phyloP scores from a whole-genome alignment of 2,113 vertebrate genomes.

The Talpa occidentalis region DNA sequence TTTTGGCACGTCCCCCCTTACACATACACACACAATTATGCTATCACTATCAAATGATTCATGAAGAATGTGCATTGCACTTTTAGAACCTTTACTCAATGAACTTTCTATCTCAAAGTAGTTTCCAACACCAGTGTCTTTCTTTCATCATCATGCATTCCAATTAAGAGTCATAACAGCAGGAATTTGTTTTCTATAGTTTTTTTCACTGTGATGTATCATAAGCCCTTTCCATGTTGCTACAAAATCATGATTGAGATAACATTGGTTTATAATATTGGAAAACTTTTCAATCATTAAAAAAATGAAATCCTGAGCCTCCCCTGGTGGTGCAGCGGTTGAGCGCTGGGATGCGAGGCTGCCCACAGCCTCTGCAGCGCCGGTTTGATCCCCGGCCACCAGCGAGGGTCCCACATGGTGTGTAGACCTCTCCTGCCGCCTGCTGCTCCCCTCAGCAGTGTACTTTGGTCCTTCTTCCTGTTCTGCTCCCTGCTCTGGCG shows the following conservation, averaged over 20 bases:
- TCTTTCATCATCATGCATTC: slow-evolving; percentile 4
- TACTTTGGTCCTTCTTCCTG: no score
- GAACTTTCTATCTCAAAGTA: neutral
- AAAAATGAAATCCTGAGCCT: neutral
- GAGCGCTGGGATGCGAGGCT: no score
- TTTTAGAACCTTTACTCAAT: neutral
- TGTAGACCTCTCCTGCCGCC: no score
- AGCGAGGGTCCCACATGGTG: no score
- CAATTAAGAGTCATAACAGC: neutral
- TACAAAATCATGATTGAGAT: neutral
- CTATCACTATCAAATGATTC: neutral
- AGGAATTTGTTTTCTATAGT: neutral
- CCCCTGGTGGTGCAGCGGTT: no score
- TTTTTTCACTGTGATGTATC: neutral
- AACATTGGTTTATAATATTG: neutral
- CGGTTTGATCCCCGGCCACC: no score
- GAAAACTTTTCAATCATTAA: neutral
- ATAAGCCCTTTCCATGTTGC: neutral
- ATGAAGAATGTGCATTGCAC: neutral
- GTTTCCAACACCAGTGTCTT: neutral
- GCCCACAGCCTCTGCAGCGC: no score
- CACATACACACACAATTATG: neutral
- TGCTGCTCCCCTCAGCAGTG: no score
- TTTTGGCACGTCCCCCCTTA: neutral
- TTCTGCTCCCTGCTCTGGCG: no score